These are phyloP conservation scores for Morpho helenor DNA, from an alignment of 2,888 invertebrate genomes.

Conservation along the genomic window DNA sequence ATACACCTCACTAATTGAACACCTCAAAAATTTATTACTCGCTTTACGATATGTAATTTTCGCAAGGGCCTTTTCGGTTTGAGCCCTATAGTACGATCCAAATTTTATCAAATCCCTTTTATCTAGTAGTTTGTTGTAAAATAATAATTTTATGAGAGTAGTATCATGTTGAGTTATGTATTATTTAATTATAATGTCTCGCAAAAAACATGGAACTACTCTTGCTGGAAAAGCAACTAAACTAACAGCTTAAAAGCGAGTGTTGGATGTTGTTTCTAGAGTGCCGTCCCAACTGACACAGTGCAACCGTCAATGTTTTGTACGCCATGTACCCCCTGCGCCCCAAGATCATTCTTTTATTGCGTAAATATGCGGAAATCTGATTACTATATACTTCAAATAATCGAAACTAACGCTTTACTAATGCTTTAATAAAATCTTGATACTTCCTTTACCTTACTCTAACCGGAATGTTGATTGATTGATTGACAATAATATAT, in stretches of 20 bases:
- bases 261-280: slow-evolving; percentile 60
- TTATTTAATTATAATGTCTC: not conserved
- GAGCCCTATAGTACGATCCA: no score
- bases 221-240: not conserved
- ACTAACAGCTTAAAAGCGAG: slow-evolving; percentile 40
- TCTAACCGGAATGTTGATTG: slow-evolving; percentile 3
- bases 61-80: no score
- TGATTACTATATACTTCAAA: slow-evolving; percentile 6
- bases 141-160: not conserved
- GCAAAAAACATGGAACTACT: not conserved
- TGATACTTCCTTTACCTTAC: not conserved
- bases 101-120: no score
- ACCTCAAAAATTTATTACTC: no score
- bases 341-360: slow-evolving; percentile 68
- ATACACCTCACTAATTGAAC: no score
- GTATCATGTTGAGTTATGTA: not conserved
- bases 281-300: slow-evolving; percentile 54
- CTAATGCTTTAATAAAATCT: slow-evolving; percentile 12
- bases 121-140: not conserved
- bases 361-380: slow-evolving; percentile 67
- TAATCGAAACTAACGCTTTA: slow-evolving; percentile 16
- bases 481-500: not conserved
- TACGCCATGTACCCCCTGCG: slow-evolving; percentile 65
- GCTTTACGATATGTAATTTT: no score
- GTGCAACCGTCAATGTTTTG: slow-evolving; percentile 71